Evolutionary conservation across 2,113 vertebrate genomes (phyloP).

Genomic region (Larimichthys polyactis): DNA sequence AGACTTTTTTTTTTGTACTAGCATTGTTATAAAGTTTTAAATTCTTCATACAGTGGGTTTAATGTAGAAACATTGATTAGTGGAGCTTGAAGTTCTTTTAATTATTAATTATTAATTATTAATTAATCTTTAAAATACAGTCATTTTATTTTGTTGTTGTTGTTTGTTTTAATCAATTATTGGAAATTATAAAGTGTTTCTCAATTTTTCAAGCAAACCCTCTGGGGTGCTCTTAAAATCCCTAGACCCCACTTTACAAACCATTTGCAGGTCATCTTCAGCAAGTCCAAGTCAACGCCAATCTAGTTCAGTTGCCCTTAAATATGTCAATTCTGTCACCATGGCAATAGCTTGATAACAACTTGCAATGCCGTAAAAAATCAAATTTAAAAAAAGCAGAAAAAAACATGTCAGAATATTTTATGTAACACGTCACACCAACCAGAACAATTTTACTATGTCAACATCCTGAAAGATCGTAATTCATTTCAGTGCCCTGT

Average conservation of each 20-base stretch:
- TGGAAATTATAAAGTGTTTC: too few relatives aligned
- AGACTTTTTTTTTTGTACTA: too few relatives aligned
- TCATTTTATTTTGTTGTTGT: too few relatives aligned
- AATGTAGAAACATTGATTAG: neutral
- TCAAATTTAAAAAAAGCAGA: neutral
- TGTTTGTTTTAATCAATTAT: too few relatives aligned
- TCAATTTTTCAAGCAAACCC: neutral
- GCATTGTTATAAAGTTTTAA: too few relatives aligned
- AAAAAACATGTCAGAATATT: neutral
- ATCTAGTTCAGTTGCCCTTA: neutral
- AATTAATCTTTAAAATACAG: too few relatives aligned
- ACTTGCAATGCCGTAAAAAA: neutral
- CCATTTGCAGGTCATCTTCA: neutral
- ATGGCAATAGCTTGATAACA: neutral
- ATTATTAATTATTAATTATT: too few relatives aligned
- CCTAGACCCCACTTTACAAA: neutral
- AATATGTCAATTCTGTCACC: neutral
- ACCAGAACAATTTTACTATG: neutral
- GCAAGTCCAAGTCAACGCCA: neutral
- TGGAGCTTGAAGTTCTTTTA: neutral
- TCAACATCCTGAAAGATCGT: neutral
- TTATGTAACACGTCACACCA: neutral
- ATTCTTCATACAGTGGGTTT: neutral
- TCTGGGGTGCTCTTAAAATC: neutral
- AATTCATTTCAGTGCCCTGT: neutral